phyloP scores from a whole-genome alignment of 2,113 vertebrate genomes.

The Phyllopteryx taeniolatus region DNA sequence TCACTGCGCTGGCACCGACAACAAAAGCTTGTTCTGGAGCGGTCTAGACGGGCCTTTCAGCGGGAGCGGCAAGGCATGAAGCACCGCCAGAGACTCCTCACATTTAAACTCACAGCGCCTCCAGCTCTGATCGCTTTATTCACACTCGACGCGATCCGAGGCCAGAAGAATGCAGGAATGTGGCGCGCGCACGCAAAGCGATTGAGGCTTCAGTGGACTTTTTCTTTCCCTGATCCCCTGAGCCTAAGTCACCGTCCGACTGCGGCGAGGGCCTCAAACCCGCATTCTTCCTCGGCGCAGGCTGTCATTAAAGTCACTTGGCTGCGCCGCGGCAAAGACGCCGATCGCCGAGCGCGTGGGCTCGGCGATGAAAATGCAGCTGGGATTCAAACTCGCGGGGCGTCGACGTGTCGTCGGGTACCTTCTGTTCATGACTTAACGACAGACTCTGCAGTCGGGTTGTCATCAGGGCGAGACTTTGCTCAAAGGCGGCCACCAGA shows the following conservation, averaged over 20 bases:
- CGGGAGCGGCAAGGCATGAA: slow-evolving; percentile 62
- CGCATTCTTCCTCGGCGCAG: slow-evolving; percentile 35
- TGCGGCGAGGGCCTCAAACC: slow-evolving; percentile 30
- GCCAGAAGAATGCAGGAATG: slow-evolving; percentile 51
- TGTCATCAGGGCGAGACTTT: slow-evolving; percentile 91
- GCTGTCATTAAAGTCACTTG: slow-evolving; percentile 46
- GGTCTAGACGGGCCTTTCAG: slow-evolving; percentile 64
- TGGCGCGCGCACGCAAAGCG: slow-evolving; percentile 28
- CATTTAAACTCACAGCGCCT: slow-evolving; percentile 30
- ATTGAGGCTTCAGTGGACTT: slow-evolving; percentile 11
- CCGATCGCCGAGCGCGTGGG: neutral
- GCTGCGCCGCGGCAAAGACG: neutral
- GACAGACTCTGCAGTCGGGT: slow-evolving; percentile 87
- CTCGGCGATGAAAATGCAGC: slow-evolving; percentile 5
- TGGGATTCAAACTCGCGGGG: slow-evolving; percentile 20
- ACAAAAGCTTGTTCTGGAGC: slow-evolving; percentile 57
- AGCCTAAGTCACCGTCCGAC: neutral
- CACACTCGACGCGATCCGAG: slow-evolving; percentile 33
- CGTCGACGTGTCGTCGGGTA: slow-evolving; percentile 44
- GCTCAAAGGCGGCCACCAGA: slow-evolving; percentile 92
- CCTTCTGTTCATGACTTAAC: slow-evolving; percentile 89
- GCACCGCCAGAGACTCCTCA: slow-evolving; percentile 38
- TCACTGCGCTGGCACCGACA: slow-evolving; percentile 59
- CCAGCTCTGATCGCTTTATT: slow-evolving; percentile 32
- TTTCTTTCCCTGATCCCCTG: slow-evolving; percentile 19